Percentiles rank a stretch among this genome's conserved stretches.
Conservation (phyloP, 2,113 vertebrate species). For the Protobothrops flavoviridis region DNA sequence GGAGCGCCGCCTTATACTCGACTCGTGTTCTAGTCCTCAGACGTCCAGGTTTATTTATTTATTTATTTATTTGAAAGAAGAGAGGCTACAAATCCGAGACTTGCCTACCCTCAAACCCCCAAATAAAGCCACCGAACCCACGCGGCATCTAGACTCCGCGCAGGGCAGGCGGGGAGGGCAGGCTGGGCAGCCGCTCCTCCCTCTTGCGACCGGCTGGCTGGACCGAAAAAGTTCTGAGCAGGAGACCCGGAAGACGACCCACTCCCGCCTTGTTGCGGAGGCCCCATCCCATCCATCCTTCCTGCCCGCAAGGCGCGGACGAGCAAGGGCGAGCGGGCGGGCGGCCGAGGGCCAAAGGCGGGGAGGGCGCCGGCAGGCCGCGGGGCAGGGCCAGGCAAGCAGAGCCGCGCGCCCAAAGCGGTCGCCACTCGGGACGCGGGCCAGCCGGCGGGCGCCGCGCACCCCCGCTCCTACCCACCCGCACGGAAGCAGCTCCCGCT, state of each 20-base stretch:
- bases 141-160: not conserved
- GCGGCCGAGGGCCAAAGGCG: not conserved
- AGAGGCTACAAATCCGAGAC: not conserved
- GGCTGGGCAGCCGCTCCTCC: no score
- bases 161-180: not conserved
- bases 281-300: not conserved
- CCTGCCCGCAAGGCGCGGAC: not conserved
- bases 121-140: not conserved
- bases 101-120: not conserved
- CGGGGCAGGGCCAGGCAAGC: not conserved
- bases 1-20: not conserved
- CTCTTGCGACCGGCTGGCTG: not conserved
- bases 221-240: not conserved
- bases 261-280: not conserved
- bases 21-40: not conserved
- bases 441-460: not conserved
- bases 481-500: not conserved
- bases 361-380: not conserved
- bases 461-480: not conserved
- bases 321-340: not conserved
- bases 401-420: not conserved
- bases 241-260: not conserved
- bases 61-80: not conserved
- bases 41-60: not conserved
- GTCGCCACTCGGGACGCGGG: not conserved